These are phyloP conservation scores for Caerostris darwini DNA, from an alignment of 1,140 invertebrate genomes.

Conservation along the genomic window DNA sequence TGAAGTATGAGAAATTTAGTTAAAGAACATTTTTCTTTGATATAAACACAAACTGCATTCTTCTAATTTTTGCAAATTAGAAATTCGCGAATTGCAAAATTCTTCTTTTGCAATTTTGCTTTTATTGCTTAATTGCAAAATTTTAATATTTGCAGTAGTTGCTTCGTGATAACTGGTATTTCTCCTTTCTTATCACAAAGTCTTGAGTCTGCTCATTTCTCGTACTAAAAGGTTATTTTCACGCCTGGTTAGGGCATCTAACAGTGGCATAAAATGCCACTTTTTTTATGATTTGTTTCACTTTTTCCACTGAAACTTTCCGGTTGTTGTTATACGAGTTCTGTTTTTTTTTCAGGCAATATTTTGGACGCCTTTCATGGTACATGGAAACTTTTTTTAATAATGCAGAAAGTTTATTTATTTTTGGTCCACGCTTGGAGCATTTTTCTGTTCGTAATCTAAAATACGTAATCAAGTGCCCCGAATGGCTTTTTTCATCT, in stretches of 20 bases:
- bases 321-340: constrained; percentile 47
- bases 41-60: too few relatives aligned
- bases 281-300: not conserved
- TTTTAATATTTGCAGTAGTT: too few relatives aligned
- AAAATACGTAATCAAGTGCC: constrained; percentile 27
- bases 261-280: constrained; percentile 61
- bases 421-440: constrained; percentile 8
- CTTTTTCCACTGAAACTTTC: constrained; percentile 26
- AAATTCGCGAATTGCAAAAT: too few relatives aligned
- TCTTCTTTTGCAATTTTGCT: too few relatives aligned
- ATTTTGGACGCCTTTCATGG: not conserved
- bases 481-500: not conserved
- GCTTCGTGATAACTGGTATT: constrained; percentile 70
- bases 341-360: not conserved
- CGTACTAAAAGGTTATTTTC: constrained; percentile 64
- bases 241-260: constrained; percentile 62
- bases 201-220: constrained; percentile 63
- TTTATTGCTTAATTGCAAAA: too few relatives aligned
- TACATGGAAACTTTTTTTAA: constrained; percentile 47
- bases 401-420: not conserved
- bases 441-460: constrained; percentile 53
- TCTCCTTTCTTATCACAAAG: constrained; percentile 61
- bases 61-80: too few relatives aligned
- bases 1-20: too few relatives aligned
- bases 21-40: too few relatives aligned